These are phyloP conservation scores for Sesamia inferens DNA, from an alignment of 2,888 invertebrate species.

Conservation along the genomic window DNA sequence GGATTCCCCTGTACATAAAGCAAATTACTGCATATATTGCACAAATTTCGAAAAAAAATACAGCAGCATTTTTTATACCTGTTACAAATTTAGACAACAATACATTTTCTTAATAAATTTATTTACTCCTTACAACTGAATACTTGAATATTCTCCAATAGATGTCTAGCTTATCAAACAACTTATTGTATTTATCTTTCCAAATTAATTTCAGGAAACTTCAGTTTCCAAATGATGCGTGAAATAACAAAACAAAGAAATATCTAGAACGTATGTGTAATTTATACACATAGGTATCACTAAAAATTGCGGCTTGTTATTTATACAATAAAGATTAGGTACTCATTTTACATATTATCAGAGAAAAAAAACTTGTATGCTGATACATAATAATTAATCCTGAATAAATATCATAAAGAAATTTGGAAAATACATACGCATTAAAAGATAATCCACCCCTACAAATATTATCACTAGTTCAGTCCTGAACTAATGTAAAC, in stretches of 20 bases:
- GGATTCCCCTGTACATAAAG: slow-evolving; percentile 24
- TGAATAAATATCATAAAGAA: not conserved
- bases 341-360: not conserved
- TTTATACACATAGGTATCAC: not conserved
- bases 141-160: not conserved
- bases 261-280: slow-evolving; percentile 13
- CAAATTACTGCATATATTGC: not conserved
- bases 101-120: slow-evolving; percentile 11
- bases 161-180: not conserved
- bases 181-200: not conserved
- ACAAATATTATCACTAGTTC: slow-evolving; percentile 24
- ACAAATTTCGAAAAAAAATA: not conserved
- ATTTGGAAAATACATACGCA: slow-evolving; percentile 50
- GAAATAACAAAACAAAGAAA: slow-evolving; percentile 40
- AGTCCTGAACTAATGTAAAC: slow-evolving; percentile 12
- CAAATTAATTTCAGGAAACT: not conserved
- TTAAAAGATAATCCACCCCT: slow-evolving; percentile 41
- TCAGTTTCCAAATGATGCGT: not conserved
- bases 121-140: not conserved
- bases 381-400: slow-evolving; percentile 14
- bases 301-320: not conserved
- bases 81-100: slow-evolving; percentile 13
- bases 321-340: not conserved
- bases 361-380: not conserved
- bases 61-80: slow-evolving; percentile 3